Percentiles rank a stretch among this genome's conserved stretches.
phyloP scores from a whole-genome alignment of 2,113 vertebrate species.

The Pogona vitticeps region DNA sequence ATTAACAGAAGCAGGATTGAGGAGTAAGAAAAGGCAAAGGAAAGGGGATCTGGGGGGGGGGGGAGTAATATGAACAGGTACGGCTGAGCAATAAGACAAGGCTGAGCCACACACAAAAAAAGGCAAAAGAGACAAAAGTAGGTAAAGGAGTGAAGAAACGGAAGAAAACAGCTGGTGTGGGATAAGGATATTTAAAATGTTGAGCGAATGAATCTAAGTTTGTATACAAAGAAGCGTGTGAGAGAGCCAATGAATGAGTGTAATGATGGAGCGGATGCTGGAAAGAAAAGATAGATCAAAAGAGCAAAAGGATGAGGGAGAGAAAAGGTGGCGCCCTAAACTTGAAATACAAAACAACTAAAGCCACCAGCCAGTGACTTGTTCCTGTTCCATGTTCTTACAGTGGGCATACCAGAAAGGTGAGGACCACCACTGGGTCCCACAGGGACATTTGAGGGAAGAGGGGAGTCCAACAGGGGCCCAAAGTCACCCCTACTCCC shows the following conservation, averaged over 20 bases:
- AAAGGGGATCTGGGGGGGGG: not conserved
- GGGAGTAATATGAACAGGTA: not conserved
- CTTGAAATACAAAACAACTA: not conserved
- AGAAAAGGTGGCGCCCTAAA: not conserved
- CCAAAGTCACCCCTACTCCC: slow-evolving; percentile 13
- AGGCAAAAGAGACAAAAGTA: not conserved
- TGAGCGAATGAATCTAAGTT: not conserved
- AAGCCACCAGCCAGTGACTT: not conserved
- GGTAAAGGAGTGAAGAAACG: not conserved
- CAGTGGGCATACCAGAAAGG: not conserved
- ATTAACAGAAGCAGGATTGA: not conserved
- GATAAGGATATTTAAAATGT: not conserved
- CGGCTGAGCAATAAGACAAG: not conserved
- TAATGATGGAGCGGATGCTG: not conserved
- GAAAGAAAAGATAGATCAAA: not conserved
- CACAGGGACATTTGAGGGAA: not conserved
- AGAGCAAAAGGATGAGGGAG: not conserved
- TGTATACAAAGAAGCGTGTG: not conserved
- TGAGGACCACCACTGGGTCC: not conserved
- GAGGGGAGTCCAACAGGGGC: slow-evolving; percentile 13
- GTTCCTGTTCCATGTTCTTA: not conserved
- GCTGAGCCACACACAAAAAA: not conserved
- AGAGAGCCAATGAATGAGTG: too few relatives aligned
- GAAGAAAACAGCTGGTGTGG: not conserved
- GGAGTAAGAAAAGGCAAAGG: not conserved